Evolutionary conservation across 2,888 invertebrate species (phyloP).

Genomic region (Drosophila pullipes): DNA sequence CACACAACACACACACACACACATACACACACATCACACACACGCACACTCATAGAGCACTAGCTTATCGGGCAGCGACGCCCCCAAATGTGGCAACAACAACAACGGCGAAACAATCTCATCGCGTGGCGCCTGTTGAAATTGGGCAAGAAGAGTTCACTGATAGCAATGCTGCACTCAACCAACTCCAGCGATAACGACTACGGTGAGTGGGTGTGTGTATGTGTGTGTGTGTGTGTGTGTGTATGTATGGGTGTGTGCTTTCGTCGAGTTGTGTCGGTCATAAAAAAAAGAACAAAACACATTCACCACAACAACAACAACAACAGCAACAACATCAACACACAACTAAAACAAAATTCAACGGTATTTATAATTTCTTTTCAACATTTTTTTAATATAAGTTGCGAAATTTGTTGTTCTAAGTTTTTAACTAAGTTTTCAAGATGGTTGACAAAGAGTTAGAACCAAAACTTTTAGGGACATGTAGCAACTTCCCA

Average conservation of each 20-base stretch:
- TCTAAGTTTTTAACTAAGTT: background rate
- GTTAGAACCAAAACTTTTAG: background rate
- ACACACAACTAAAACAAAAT: constrained; percentile 65
- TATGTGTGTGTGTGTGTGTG: constrained; percentile 6
- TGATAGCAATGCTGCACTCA: constrained; percentile 26
- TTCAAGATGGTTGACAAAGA: background rate
- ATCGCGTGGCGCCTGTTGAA: constrained; percentile 12
- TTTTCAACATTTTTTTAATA: constrained; percentile 18
- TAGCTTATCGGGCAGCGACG: constrained; percentile 36
- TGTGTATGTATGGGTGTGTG: constrained; percentile 2
- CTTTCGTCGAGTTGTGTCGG: constrained; percentile 28
- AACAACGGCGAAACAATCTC: constrained; percentile 7
- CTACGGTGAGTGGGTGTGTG: constrained; percentile 27
- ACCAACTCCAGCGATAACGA: constrained; percentile 33
- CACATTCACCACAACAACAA: constrained; percentile 52
- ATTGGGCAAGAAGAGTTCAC: constrained; percentile 13
- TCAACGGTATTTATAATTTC: constrained; percentile 80
- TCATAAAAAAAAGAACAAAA: constrained; percentile 34
- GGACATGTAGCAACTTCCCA: background rate
- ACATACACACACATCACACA: constrained; percentile 14
- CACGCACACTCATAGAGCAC: constrained; percentile 8
- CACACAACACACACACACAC: constrained; percentile 5
- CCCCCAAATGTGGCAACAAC: constrained; percentile 37
- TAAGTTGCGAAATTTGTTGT: background rate
- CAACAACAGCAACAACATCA: constrained; percentile 44